Evolutionary conservation across 2,888 invertebrate genomes (phyloP).

Genomic region (Drosophila nr. perissopoda): DNA sequence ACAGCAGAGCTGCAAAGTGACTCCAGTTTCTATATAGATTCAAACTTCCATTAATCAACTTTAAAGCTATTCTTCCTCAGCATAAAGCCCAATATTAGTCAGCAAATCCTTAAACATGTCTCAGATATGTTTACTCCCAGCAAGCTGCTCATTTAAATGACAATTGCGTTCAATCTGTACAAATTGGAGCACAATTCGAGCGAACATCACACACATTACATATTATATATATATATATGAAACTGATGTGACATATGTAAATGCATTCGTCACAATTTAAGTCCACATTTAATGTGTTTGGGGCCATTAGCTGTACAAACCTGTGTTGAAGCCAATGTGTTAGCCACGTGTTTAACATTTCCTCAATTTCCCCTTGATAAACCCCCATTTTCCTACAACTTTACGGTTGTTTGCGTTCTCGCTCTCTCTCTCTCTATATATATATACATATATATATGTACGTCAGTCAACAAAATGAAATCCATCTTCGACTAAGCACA

Average conservation of each 20-base stretch:
- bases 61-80: accelerated
- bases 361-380: background rate
- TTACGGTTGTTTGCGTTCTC: conserved; percentile 34
- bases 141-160: background rate
- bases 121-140: background rate
- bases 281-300: conserved; percentile 22
- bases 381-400: conserved; percentile 1
- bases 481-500: conserved; percentile 58
- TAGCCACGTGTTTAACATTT: conserved; percentile 9
- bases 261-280: conserved; percentile 32
- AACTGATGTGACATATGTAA: conserved; percentile 18
- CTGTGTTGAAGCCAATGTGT: conserved; percentile 20
- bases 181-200: background rate
- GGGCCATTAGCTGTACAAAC: conserved; percentile 22
- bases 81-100: background rate
- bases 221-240: background rate
- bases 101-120: background rate
- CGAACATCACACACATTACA: background rate
- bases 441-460: background rate
- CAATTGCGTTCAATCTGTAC: background rate
- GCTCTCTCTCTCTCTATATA: background rate
- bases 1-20: too few relatives aligned
- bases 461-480: conserved; percentile 33
- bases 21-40: background rate
- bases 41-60: background rate